Evolutionary conservation across 2,888 invertebrate species (phyloP).

Genomic region (Diploptera punctata): DNA sequence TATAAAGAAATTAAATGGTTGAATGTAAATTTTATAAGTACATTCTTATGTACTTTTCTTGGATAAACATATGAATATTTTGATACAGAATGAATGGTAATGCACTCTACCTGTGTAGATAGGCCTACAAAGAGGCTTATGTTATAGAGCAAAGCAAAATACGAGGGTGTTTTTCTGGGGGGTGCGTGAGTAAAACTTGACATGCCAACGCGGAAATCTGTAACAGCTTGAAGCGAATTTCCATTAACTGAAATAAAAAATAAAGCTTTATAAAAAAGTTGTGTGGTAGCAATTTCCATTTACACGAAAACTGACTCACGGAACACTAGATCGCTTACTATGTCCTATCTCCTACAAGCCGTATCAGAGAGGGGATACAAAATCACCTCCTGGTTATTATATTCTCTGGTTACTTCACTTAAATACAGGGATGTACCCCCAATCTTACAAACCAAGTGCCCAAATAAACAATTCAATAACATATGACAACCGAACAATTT

Average conservation of each 20-base stretch:
- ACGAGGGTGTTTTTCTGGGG: background rate
- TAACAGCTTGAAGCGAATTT: constrained; percentile 27
- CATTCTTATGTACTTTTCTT: background rate
- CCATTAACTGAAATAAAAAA: constrained; percentile 40
- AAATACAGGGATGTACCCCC: no score
- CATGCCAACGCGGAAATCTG: constrained; percentile 18
- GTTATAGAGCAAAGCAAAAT: background rate
- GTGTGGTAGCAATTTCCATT: constrained; percentile 39
- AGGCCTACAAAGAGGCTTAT: background rate
- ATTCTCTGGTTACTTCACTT: no score
- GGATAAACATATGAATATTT: constrained; percentile 11
- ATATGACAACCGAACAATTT: no score
- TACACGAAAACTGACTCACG: constrained; percentile 40
- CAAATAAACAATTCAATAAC: no score
- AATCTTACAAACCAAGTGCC: no score
- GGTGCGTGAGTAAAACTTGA: background rate
- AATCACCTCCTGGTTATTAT: no score
- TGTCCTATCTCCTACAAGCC: background rate
- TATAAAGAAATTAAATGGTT: no score
- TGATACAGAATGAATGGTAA: background rate
- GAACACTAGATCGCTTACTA: background rate
- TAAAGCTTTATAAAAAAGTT: constrained; percentile 16
- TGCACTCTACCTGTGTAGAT: background rate
- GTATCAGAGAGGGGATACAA: background rate
- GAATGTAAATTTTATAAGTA: background rate